These are phyloP conservation scores for Calameuta filiformis DNA, from an alignment of 2,888 invertebrate species.

Conservation along the genomic window DNA sequence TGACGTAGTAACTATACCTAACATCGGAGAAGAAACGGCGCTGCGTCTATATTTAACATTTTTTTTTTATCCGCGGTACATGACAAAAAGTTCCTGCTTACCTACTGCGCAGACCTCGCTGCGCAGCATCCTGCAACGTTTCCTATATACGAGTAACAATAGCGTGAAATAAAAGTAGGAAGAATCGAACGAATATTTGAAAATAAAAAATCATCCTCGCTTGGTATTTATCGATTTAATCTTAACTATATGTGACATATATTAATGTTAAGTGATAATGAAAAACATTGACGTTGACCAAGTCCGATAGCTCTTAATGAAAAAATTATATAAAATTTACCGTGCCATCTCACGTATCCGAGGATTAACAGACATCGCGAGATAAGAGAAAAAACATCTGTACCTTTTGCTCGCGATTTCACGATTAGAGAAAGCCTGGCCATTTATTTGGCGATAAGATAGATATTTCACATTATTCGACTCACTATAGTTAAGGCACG, in stretches of 20 bases:
- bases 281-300: background rate
- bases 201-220: background rate
- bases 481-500: background rate
- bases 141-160: background rate
- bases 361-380: conserved; percentile 18
- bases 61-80: conserved; percentile 21
- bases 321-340: background rate
- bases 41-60: conserved; percentile 28
- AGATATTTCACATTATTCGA: conserved; percentile 26
- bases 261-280: background rate
- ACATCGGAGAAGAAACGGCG: conserved; percentile 29
- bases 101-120: background rate
- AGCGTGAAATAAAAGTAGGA: background rate
- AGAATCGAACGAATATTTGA: background rate
- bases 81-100: background rate
- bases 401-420: conserved; percentile 31
- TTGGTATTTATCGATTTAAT: background rate
- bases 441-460: conserved; percentile 47
- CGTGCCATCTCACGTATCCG: background rate
- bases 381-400: conserved; percentile 32
- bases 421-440: conserved; percentile 38
- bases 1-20: conserved; percentile 49
- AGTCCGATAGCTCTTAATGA: background rate
- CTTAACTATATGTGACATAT: background rate
- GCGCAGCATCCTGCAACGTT: background rate